Evolutionary conservation across 2,888 invertebrate genomes (phyloP).

Genomic region (Sussaba pulchella): DNA sequence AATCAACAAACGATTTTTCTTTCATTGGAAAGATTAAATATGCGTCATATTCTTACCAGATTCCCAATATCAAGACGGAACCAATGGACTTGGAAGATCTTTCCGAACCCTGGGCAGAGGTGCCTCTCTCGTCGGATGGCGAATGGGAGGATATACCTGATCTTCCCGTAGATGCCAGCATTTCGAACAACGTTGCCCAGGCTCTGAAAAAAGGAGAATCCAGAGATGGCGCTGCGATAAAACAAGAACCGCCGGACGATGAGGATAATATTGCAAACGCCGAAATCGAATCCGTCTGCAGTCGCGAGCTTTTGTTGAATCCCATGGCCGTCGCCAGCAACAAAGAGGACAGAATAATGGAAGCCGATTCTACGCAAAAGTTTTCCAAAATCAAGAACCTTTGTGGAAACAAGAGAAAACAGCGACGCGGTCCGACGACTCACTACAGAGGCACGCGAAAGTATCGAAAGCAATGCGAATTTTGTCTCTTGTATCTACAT

Average conservation of each 20-base stretch:
- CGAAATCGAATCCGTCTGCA: slow-evolving; percentile 75
- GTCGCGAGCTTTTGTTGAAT: slow-evolving; percentile 76
- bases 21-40: background rate
- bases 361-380: slow-evolving; percentile 80
- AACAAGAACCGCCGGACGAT: slow-evolving; percentile 84
- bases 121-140: slow-evolving; percentile 53
- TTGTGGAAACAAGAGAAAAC: slow-evolving; percentile 71
- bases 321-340: slow-evolving; percentile 72
- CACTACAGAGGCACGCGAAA: slow-evolving; percentile 77
- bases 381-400: slow-evolving; percentile 42
- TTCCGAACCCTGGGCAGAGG: slow-evolving; percentile 72
- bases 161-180: background rate
- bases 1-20: background rate
- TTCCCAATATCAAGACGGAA: slow-evolving; percentile 86
- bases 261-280: slow-evolving; percentile 61
- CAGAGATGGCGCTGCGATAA: slow-evolving; percentile 79
- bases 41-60: slow-evolving; percentile 77
- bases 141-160: slow-evolving; percentile 82
- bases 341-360: slow-evolving; percentile 76
- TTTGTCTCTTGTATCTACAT: slow-evolving; percentile 80
- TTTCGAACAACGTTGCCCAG: background rate
- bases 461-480: slow-evolving; percentile 78
- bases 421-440: slow-evolving; percentile 77
- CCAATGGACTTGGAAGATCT: slow-evolving; percentile 84
- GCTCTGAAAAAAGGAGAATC: slow-evolving; percentile 72